phyloP scores from a whole-genome alignment of 2,888 invertebrate genomes.

The Drosophila macrospina region DNA sequence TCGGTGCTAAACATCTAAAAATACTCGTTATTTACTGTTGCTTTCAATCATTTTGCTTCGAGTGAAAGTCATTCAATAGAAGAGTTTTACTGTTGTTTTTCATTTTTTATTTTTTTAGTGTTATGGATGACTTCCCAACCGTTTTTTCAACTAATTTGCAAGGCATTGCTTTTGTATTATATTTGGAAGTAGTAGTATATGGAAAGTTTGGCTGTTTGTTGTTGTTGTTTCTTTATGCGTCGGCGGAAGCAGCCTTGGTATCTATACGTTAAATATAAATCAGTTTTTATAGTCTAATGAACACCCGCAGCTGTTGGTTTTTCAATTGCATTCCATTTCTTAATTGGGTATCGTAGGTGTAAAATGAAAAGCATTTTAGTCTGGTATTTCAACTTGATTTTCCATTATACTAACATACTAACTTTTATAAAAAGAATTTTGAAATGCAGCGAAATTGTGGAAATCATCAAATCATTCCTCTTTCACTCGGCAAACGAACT shows the following conservation, averaged over 20 bases:
- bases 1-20: constrained; percentile 51
- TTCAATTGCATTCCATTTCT: constrained; percentile 1
- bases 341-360: constrained; percentile 9
- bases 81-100: constrained; percentile 53
- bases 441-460: not conserved
- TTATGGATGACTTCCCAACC: constrained; percentile 48
- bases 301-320: constrained; percentile 21
- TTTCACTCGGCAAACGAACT: too few species aligned
- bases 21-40: constrained; percentile 57
- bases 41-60: constrained; percentile 63
- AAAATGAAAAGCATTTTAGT: constrained; percentile 1
- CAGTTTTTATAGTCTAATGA: constrained; percentile 22
- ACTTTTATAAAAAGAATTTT: not conserved
- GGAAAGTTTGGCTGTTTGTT: constrained; percentile 41
- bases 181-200: constrained; percentile 14
- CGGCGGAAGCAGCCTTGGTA: constrained; percentile 32
- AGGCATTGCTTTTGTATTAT: constrained; percentile 29
- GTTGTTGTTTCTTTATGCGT: constrained; percentile 31
- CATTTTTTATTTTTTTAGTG: constrained; percentile 42
- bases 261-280: constrained; percentile 24
- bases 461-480: not conserved
- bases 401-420: constrained; percentile 5
- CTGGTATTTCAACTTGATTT: not conserved
- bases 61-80: constrained; percentile 68
- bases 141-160: constrained; percentile 50